These are phyloP conservation scores for Adelphocoris suturalis DNA, from an alignment of 2,888 invertebrate genomes.

Conservation along the genomic window DNA sequence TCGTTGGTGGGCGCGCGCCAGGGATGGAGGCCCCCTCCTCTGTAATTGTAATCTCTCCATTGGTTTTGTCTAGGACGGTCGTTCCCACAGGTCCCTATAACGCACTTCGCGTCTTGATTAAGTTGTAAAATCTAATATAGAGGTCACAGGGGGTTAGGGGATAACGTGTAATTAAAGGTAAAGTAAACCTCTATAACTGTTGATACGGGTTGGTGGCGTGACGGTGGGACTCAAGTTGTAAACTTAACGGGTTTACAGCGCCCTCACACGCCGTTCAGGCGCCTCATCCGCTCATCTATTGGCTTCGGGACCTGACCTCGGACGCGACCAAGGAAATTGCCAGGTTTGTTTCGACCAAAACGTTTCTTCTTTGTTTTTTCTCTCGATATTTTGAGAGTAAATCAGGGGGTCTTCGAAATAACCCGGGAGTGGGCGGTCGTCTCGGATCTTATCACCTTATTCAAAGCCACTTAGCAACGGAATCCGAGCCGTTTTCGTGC, in stretches of 20 bases:
- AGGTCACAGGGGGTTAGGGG: conserved; percentile 32
- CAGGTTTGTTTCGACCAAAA: background rate
- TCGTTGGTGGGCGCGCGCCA: conserved; percentile 49
- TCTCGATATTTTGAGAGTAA: background rate
- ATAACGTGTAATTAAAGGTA: conserved; percentile 50
- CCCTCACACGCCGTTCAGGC: conserved; percentile 42
- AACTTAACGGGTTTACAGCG: conserved; percentile 50
- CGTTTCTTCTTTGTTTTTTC: background rate
- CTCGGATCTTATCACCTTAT: background rate
- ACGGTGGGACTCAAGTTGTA: background rate
- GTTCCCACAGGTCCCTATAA: conserved; percentile 15
- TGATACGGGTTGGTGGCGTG: conserved; percentile 32
- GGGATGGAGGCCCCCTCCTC: background rate
- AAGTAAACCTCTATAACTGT: conserved; percentile 40
- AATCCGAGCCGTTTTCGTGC: background rate
- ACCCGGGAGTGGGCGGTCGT: conserved; percentile 25
- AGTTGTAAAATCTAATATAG: conserved; percentile 59
- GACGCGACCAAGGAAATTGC: background rate
- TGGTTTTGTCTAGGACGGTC: conserved; percentile 19
- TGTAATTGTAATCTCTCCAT: conserved; percentile 48
- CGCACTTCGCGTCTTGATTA: conserved; percentile 52
- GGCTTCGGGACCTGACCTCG: conserved; percentile 28
- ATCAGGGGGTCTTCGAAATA: background rate
- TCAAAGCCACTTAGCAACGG: background rate
- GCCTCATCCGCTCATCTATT: conserved; percentile 22